Evolutionary conservation across 2,888 invertebrate genomes (phyloP), one percentile per base, ranked within the genome.

Genomic region (Eueremaeus valkanovi): DNA sequence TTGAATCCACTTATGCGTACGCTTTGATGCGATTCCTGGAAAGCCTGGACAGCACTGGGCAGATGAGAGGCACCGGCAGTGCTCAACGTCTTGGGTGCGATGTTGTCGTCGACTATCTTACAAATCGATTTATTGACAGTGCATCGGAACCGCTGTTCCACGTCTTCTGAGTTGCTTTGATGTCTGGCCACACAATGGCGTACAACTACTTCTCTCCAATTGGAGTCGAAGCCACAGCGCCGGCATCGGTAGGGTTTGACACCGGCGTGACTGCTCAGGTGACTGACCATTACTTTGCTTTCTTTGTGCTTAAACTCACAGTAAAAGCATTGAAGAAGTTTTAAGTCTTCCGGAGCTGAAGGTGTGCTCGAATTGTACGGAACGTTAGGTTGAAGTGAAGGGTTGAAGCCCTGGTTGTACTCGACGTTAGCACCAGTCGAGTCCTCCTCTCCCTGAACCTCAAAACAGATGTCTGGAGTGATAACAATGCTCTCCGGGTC

Each of bases 201-300:
- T 51, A 82, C 81, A 21, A 84, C 81, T 5, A 83, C 83, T 77
- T 83, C 82, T 73, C 82, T 81, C 80, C 83, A 84, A 76, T 83
- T 83, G 36, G 83, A 83, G 33, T 82, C 80, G 73, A 83, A 81
- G 9, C 82, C 82, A 80, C 85, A 85, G 8, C 81, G 76, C 6
- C 81, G 74, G 55, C 80, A 80, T 11, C 76, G 75, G 75, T 78
- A 80, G 3, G 79, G 79, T 21, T 77, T 78, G 24, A 77, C 75
- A 18, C 78, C 79, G 16, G 79, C 77, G 73, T 80, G 80, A 68
- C 76, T 58, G 16, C 76, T 76, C 51, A 80, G 51, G 73, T 80
- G 80, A 36, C 80, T 79, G 16, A 80, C 76, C 31, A 80, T 77
- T 8, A 78, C 77, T 61, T 79, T 77, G 27, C 78, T 78, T 8